Evolutionary conservation across 2,113 vertebrate species (phyloP), one percentile per base, ranked within the genome.

Genomic region (Oriolus oriolus): DNA sequence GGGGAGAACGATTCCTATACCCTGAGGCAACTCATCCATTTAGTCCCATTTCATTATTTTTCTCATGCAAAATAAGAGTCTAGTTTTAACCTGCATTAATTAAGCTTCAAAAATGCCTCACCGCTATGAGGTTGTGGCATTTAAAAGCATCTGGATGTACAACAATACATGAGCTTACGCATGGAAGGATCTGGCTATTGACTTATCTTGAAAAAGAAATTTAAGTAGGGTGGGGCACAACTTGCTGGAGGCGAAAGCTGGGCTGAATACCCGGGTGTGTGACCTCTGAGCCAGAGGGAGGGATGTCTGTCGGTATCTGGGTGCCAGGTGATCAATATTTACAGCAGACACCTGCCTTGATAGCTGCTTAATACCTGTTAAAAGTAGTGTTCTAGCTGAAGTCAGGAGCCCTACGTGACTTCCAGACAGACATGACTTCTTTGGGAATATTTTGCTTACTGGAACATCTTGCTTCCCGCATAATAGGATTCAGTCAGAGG

Each of bases 61-160:
- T 64, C 76, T 90, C 68, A 52, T 92, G 75, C 64, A 88, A 74
- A 94, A 52, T n/a, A 44, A 66, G 59, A 69, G 37, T 73, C 75
- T 84, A 45, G 50, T 92, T 97, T 76, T 80, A 88, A 77, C 63
- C n/a, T 50, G 45, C 52, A 7, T 80, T 91, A 85, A 61, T 87
- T 73, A 74, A 80, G 23, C 70, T 84, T 93, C 57, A 42, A 4
- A 75, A 56, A 42, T 66, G 70, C n/a, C 31, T 94, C 16, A 14
- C 20, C 0, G 3, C 49, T 39, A 0, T 9, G 61, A 89, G 41
- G 21, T 1, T 71, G 28, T 4, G 6, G 49, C n/a, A 13, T 64
- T 44, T 75, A 60, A 33, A 35, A 54, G 19, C 18, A 21, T 35
- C 11, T 42, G 49, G 28, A 37, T 73, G 18, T 60, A 12, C 33